These are phyloP conservation scores for Steinernema khuongi DNA, from an alignment of 1,140 invertebrate species.

Conservation along the genomic window DNA sequence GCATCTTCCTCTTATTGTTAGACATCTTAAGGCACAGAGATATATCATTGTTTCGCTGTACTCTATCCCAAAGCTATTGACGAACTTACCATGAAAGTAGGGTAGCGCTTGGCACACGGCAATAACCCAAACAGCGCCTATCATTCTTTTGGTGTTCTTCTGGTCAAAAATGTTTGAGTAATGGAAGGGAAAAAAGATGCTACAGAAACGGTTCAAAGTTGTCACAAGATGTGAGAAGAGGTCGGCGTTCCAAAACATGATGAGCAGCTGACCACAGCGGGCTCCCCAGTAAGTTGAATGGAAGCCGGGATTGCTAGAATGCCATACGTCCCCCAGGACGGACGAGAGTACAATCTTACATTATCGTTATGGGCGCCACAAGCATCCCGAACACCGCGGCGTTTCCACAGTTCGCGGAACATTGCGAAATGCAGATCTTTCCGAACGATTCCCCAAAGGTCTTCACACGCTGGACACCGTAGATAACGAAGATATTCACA, in stretches of 20 bases:
- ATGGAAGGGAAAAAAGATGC: not conserved
- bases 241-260: not conserved
- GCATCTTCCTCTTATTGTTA: too few species aligned
- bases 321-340: too few species aligned
- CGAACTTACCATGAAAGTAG: not conserved
- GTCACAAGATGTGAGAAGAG: not conserved
- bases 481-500: not conserved
- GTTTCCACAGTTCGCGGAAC: not conserved
- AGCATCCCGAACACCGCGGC: not conserved
- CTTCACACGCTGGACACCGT: not conserved
- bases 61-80: too few species aligned
- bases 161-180: not conserved
- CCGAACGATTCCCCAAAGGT: not conserved
- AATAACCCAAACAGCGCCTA: not conserved
- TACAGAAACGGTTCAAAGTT: not conserved
- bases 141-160: not conserved
- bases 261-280: not conserved
- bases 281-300: conserved; percentile 2
- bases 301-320: not conserved
- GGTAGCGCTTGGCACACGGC: not conserved
- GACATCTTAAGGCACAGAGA: too few species aligned
- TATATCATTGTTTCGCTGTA: too few species aligned
- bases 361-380: not conserved
- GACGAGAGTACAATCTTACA: too few species aligned
- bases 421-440: not conserved